Conservation (phyloP, 2,888 invertebrate genomes). For the Habrosyne pyritoides region DNA sequence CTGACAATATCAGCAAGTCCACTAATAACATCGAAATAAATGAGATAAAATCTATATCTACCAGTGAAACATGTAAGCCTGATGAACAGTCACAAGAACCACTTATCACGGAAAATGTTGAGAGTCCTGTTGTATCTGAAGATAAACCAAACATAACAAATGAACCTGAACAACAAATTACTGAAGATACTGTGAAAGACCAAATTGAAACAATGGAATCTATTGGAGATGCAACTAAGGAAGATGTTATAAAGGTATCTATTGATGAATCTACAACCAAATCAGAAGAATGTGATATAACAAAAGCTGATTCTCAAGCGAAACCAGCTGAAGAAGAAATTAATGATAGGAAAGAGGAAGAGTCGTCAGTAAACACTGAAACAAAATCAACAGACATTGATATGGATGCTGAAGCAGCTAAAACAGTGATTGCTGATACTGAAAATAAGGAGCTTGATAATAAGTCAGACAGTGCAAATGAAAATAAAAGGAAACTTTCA, state of each 20-base stretch:
- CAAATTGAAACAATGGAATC: slow-evolving; percentile 10
- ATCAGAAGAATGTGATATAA: slow-evolving; percentile 10
- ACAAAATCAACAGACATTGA: slow-evolving; percentile 8
- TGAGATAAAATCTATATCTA: not conserved
- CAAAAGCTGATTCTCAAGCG: slow-evolving; percentile 10
- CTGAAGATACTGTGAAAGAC: slow-evolving; percentile 7
- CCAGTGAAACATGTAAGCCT: not conserved
- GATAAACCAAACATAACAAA: not conserved
- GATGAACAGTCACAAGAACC: not conserved
- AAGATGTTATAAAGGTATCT: slow-evolving; percentile 6
- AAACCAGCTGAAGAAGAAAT: slow-evolving; percentile 12
- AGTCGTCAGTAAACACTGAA: slow-evolving; percentile 17
- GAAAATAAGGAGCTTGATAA: slow-evolving; percentile 12
- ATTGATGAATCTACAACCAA: slow-evolving; percentile 9
- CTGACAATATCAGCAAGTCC: not conserved
- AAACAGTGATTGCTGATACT: slow-evolving; percentile 10
- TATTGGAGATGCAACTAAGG: slow-evolving; percentile 16
- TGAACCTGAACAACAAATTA: not conserved
- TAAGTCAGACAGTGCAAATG: slow-evolving; percentile 22
- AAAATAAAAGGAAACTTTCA: slow-evolving; percentile 64
- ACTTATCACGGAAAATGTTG: not conserved
- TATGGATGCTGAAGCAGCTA: slow-evolving; percentile 16
- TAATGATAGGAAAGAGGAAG: slow-evolving; percentile 6
- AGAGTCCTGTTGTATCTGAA: not conserved
- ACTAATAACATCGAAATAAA: not conserved